These are phyloP conservation scores for Eumaeus atala DNA, from an alignment of 1,140 invertebrate genomes.

Conservation along the genomic window DNA sequence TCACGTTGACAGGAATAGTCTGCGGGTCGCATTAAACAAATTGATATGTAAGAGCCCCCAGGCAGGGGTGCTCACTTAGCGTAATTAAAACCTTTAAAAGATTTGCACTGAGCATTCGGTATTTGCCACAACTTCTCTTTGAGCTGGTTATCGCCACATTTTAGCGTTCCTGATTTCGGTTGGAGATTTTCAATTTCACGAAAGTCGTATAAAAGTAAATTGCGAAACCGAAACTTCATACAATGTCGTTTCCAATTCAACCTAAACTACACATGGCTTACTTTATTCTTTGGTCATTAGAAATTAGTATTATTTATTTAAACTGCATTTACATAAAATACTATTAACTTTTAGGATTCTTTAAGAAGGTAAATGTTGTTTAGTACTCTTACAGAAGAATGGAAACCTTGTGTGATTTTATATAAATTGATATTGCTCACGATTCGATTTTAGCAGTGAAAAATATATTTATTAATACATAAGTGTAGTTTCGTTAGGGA, in stretches of 20 bases:
- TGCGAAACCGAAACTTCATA: conserved; percentile 5
- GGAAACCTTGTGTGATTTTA: no score
- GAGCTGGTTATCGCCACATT: conserved; percentile 19
- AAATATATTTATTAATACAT: no score
- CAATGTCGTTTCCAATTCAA: conserved; percentile 1
- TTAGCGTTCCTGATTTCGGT: conserved; percentile 9
- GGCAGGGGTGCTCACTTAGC: conserved; percentile 39
- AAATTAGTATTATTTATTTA: no score
- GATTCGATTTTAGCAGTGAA: no score
- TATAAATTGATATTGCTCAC: no score
- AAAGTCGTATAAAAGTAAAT: conserved; percentile 9
- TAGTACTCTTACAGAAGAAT: no score
- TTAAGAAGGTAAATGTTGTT: no score
- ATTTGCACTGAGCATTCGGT: conserved; percentile 40
- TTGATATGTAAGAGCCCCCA: conserved; percentile 38
- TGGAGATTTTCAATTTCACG: conserved; percentile 9
- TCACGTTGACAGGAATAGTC: conserved; percentile 8
- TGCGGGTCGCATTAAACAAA: conserved; percentile 47
- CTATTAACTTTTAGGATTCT: no score
- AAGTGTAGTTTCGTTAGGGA: no score
- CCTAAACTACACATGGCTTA: conserved; percentile 3
- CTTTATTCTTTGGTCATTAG: background rate
- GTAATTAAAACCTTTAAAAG: conserved; percentile 65
- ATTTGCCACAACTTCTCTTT: conserved; percentile 32
- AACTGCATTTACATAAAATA: no score